These are phyloP conservation scores for Piprites chloris DNA, from an alignment of 2,113 vertebrate genomes.

Conservation along the genomic window DNA sequence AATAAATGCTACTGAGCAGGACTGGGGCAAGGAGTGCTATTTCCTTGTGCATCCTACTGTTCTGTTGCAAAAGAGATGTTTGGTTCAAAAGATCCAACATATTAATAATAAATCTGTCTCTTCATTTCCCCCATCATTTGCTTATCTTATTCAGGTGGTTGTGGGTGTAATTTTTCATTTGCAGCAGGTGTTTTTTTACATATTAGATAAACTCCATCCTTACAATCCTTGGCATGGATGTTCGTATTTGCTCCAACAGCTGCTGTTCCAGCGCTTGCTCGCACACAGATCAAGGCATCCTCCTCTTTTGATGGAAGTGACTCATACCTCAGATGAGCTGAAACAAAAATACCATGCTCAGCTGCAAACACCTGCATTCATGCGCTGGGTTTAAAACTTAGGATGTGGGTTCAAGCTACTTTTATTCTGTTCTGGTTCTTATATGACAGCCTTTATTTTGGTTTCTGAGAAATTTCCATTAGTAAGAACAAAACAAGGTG, in stretches of 20 bases:
- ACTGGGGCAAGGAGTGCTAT: background rate
- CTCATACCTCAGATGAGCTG: constrained; percentile 41
- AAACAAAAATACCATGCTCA: constrained; percentile 49
- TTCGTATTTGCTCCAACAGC: constrained; percentile 63
- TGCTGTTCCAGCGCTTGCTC: constrained; percentile 28
- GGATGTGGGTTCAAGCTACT: constrained; percentile 45
- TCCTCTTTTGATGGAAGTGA: constrained; percentile 52
- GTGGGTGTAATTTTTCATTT: constrained; percentile 66
- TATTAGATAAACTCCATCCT: constrained; percentile 67
- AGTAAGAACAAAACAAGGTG: constrained; percentile 49
- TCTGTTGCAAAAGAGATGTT: constrained; percentile 51
- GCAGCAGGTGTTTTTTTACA: constrained; percentile 66
- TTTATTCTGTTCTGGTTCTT: constrained; percentile 20
- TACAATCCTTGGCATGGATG: constrained; percentile 41
- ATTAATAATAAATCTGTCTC: constrained; percentile 57
- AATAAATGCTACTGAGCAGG: constrained; percentile 10
- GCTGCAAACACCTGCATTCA: constrained; percentile 59
- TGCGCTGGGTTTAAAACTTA: constrained; percentile 29
- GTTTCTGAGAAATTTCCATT: constrained; percentile 55
- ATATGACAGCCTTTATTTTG: constrained; percentile 26
- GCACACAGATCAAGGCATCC: constrained; percentile 40
- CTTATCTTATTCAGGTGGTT: constrained; percentile 70
- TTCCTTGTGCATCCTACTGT: constrained; percentile 24
- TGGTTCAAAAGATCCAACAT: constrained; percentile 53
- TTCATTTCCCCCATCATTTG: constrained; percentile 15